Evolutionary conservation across 2,113 vertebrate species (phyloP).

Genomic region (Chionomys nivalis): DNA sequence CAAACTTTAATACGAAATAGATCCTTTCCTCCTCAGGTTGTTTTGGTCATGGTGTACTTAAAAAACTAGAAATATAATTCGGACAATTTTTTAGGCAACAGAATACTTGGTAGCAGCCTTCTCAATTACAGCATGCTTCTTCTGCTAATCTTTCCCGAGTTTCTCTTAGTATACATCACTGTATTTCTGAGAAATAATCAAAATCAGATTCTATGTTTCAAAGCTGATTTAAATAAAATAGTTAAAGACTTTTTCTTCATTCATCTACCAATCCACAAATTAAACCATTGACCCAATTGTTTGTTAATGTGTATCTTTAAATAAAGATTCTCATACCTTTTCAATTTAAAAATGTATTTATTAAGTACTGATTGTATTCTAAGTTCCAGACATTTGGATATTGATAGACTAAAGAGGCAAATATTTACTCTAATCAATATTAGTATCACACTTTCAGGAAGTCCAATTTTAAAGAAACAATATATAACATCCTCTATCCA

Average conservation of each 20-base stretch:
- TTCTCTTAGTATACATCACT: background rate
- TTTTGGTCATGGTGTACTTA: background rate
- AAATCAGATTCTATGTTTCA: background rate
- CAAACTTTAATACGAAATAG: background rate
- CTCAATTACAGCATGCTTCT: background rate
- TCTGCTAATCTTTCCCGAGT: background rate
- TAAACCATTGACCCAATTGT: background rate
- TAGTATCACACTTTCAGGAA: background rate
- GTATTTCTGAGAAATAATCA: background rate
- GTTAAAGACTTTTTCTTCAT: background rate
- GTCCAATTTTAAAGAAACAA: background rate
- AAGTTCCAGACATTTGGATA: background rate
- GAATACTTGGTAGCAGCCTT: background rate
- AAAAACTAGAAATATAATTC: background rate
- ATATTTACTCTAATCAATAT: background rate
- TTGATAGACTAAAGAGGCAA: background rate
- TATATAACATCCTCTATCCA: background rate
- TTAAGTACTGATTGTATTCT: background rate
- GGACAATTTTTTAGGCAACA: background rate
- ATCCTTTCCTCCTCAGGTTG: background rate
- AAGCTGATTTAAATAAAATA: background rate
- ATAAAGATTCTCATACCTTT: background rate
- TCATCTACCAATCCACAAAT: background rate
- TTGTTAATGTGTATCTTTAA: background rate
- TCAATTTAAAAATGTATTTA: background rate